These are phyloP conservation scores for Lepeophtheirus salmonis DNA, from an alignment of 1,140 invertebrate species.

Conservation along the genomic window DNA sequence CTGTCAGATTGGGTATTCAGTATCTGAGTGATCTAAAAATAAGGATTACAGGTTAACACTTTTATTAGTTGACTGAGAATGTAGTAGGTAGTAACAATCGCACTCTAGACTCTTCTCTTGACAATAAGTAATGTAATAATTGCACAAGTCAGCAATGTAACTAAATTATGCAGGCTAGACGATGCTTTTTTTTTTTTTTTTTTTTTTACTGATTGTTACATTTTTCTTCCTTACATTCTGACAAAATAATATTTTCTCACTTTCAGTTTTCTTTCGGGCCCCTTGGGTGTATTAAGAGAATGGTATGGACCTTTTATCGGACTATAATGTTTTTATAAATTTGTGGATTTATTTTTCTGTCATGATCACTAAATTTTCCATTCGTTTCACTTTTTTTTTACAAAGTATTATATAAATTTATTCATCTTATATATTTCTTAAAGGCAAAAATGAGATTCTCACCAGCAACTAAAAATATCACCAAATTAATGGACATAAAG, in stretches of 20 bases:
- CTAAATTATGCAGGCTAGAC: background rate
- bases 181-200: background rate
- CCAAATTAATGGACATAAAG: conserved; percentile 18
- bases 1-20: background rate
- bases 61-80: background rate
- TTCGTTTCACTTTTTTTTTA: no score
- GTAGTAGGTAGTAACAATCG: no score
- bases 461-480: conserved; percentile 8
- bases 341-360: no score
- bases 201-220: background rate
- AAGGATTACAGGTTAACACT: background rate
- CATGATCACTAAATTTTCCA: no score
- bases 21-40: background rate
- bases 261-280: no score
- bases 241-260: background rate
- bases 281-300: no score
- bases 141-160: background rate
- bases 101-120: no score
- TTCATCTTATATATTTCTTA: background rate
- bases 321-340: no score
- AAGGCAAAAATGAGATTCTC: conserved; percentile 3
- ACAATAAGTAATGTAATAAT: background rate
- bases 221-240: background rate
- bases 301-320: no score
- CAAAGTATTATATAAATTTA: background rate